phyloP scores from a whole-genome alignment of 2,113 vertebrate genomes.

The Galbula dea region DNA sequence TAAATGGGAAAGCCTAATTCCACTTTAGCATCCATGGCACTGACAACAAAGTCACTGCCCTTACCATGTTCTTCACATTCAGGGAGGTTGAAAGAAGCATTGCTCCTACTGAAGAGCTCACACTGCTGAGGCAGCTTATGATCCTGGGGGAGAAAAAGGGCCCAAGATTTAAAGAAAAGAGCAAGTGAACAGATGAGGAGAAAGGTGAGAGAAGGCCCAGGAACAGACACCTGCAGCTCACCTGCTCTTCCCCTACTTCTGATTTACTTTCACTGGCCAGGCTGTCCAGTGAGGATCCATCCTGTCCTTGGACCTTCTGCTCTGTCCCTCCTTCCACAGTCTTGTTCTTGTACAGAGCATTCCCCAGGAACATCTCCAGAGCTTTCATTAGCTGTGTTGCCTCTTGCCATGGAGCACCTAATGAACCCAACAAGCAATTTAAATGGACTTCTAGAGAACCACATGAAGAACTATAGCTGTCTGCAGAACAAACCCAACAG shows the following conservation, averaged over 20 bases:
- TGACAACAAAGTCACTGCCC: not conserved
- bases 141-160: not conserved
- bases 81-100: not conserved
- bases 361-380: conserved; percentile 31
- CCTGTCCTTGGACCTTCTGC: not conserved
- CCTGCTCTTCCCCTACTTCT: not conserved
- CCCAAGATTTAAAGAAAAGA: not conserved
- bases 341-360: not conserved
- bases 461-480: not conserved
- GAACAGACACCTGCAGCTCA: not conserved
- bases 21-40: not conserved
- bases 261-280: not conserved
- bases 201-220: not conserved
- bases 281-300: not conserved
- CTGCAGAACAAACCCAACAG: not conserved
- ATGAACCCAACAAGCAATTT: not conserved
- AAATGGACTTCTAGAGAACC: not conserved
- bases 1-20: not conserved
- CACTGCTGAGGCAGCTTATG: not conserved
- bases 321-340: not conserved
- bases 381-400: conserved; percentile 37
- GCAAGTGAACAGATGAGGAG: not conserved
- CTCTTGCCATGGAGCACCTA: conserved; percentile 32
- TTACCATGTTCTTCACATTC: not conserved
- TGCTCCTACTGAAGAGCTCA: not conserved